Percentiles rank a stretch among this genome's conserved stretches.
Conservation (phyloP, 1,140 invertebrate genomes). For the Drosophila malerkotliana region DNA sequence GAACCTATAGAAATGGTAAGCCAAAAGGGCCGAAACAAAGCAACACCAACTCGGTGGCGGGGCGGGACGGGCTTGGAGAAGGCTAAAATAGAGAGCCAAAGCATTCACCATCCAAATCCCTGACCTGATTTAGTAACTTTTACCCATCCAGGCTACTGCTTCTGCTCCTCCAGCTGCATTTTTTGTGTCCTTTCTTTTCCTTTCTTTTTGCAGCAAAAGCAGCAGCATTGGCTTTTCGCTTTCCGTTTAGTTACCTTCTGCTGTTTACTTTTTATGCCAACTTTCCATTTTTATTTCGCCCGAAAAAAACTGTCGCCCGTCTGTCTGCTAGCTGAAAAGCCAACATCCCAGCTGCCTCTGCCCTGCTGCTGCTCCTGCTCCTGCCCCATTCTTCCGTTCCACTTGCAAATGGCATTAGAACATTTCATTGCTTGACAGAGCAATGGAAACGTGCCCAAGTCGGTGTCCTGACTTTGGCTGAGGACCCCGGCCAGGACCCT, state of each 20-base stretch:
- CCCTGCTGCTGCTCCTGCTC: neutral
- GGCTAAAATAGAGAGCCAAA: conserved; percentile 8
- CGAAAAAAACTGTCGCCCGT: conserved; percentile 62
- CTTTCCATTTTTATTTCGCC: conserved; percentile 73
- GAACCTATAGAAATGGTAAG: conserved; percentile 5
- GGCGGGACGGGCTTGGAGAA: neutral
- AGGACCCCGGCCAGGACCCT: conserved; percentile 3
- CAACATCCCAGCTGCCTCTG: conserved; percentile 40
- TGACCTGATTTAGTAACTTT: conserved; percentile 74
- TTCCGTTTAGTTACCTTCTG: conserved; percentile 74
- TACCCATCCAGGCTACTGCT: conserved; percentile 14
- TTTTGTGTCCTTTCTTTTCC: conserved; percentile 25
- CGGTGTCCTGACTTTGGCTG: conserved; percentile 28
- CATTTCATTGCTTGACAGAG: conserved; percentile 64
- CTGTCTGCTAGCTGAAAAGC: conserved; percentile 55
- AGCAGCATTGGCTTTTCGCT: conserved; percentile 64
- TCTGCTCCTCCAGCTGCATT: conserved; percentile 24
- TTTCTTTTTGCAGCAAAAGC: conserved; percentile 4
- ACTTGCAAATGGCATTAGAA: conserved; percentile 68
- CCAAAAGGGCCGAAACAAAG: conserved; percentile 31
- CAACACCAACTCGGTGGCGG: conserved; percentile 10
- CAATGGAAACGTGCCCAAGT: conserved; percentile 66
- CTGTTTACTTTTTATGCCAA: conserved; percentile 76
- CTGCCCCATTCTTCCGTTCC: conserved; percentile 26
- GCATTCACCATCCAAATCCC: conserved; percentile 66